phyloP scores from a whole-genome alignment of 2,888 invertebrate genomes.

The Darwinula stevensoni region DNA sequence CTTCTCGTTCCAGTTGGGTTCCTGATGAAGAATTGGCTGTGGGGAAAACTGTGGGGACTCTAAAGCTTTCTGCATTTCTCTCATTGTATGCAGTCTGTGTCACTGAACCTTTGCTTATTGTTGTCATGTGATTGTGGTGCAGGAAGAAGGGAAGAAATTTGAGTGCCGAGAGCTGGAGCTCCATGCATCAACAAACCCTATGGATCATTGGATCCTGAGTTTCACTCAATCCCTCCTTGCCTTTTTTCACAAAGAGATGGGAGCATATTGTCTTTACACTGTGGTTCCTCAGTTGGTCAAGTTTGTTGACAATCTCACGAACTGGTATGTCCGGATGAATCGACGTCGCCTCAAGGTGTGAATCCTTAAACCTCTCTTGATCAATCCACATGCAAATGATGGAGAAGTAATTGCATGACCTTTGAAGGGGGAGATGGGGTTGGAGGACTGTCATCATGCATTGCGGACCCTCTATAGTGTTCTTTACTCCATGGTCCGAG shows the following conservation, averaged over 20 bases:
- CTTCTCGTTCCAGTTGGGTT: too few species aligned
- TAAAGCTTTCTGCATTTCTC: not conserved
- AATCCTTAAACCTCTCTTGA: too few species aligned
- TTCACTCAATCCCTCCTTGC: constrained; percentile 73
- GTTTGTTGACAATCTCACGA: constrained; percentile 89
- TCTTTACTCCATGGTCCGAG: constrained; percentile 52
- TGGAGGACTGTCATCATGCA: constrained; percentile 48
- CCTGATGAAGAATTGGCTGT: too few species aligned
- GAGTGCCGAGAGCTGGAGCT: constrained; percentile 15
- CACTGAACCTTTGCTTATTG: not conserved
- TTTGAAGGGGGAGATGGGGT: constrained; percentile 40
- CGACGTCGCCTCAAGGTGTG: constrained; percentile 51
- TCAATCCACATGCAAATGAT: too few species aligned
- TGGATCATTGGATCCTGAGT: constrained; percentile 92
- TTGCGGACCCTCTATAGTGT: constrained; percentile 65
- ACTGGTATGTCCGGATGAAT: constrained; percentile 97
- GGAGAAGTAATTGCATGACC: too few species aligned
- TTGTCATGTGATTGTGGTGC: constrained; percentile 6
- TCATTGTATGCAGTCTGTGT: not conserved
- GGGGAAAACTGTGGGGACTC: too few species aligned
- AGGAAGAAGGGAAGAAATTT: constrained; percentile 18
- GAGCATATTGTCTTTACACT: constrained; percentile 70
- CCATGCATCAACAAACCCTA: constrained; percentile 31
- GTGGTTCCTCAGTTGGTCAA: constrained; percentile 77
- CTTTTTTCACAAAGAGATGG: constrained; percentile 77